Evolutionary conservation across 1,140 invertebrate species (phyloP).

Genomic region (Holcopasites calliopsidis): DNA sequence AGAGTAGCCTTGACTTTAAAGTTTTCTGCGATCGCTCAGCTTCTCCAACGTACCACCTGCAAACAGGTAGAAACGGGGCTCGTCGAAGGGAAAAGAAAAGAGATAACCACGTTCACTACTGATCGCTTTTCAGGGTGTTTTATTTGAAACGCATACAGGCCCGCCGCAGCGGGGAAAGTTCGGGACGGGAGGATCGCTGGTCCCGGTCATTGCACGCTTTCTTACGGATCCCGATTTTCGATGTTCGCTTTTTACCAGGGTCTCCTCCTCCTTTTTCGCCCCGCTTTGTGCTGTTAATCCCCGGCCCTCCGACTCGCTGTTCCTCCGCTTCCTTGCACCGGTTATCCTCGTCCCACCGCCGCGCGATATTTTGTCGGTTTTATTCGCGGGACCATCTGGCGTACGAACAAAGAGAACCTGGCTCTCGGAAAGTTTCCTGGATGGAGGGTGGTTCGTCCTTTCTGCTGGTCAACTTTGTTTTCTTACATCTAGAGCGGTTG

Average conservation of each 20-base stretch:
- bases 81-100: neutral
- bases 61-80: neutral
- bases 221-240: constrained; percentile 68
- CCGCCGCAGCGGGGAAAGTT: constrained; percentile 23
- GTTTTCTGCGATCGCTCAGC: neutral
- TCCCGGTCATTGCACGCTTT: constrained; percentile 71
- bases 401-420: constrained; percentile 68
- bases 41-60: neutral
- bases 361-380: constrained; percentile 65
- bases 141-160: too few relatives aligned
- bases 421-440: constrained; percentile 59
- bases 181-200: constrained; percentile 47
- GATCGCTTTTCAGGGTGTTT: neutral
- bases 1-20: too few relatives aligned
- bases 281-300: constrained; percentile 70
- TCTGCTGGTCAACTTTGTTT: constrained; percentile 39
- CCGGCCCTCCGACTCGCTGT: constrained; percentile 42
- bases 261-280: constrained; percentile 45
- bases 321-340: constrained; percentile 18
- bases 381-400: constrained; percentile 75
- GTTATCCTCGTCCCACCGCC: constrained; percentile 29
- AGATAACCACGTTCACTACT: neutral
- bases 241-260: constrained; percentile 51
- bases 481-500: constrained; percentile 57
- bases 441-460: constrained; percentile 52